A percentile compares a stretch with the other conserved stretches of the same genome.
These are phyloP conservation scores for Gymnoscelis rufifasciata DNA, from an alignment of 2,888 invertebrate species.

Conservation along the genomic window DNA sequence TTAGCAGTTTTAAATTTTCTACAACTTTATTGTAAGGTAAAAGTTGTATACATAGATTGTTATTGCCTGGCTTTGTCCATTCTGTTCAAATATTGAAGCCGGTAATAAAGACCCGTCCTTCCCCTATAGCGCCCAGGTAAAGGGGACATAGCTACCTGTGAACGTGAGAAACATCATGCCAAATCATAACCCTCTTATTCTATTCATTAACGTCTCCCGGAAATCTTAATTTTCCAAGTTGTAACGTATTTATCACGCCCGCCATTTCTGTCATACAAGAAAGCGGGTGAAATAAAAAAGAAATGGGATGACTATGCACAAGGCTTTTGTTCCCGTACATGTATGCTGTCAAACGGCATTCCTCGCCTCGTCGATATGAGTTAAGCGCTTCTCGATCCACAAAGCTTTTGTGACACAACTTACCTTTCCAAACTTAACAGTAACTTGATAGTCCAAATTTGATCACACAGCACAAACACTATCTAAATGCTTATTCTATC, in stretches of 20 bases:
- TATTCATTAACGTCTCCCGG: constrained; percentile 30
- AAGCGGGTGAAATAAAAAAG: constrained; percentile 63
- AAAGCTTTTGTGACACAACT: constrained; percentile 74
- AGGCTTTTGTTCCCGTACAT: constrained; percentile 77
- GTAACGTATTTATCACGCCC: constrained; percentile 30
- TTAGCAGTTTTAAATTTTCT: constrained; percentile 7
- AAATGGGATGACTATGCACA: constrained; percentile 69
- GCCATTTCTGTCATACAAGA: constrained; percentile 44
- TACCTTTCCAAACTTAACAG: constrained; percentile 76
- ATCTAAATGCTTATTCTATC: constrained; percentile 43
- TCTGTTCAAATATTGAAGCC: constrained; percentile 63
- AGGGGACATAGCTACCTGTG: constrained; percentile 64
- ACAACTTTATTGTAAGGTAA: constrained; percentile 22
- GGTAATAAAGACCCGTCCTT: constrained; percentile 61
- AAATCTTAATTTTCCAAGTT: constrained; percentile 18
- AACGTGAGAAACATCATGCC: constrained; percentile 50
- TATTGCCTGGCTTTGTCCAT: constrained; percentile 44
- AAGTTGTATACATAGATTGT: constrained; percentile 25
- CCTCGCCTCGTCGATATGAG: constrained; percentile 72
- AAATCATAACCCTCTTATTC: constrained; percentile 38
- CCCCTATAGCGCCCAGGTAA: constrained; percentile 63
- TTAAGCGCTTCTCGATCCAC: constrained; percentile 70
- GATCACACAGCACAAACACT: constrained; percentile 63
- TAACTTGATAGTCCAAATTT: constrained; percentile 59
- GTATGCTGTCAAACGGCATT: constrained; percentile 77